Base-by-base conservation (phyloP, 2,797 vertebrate genomes). In the Hemitrygon akajei region DNA sequence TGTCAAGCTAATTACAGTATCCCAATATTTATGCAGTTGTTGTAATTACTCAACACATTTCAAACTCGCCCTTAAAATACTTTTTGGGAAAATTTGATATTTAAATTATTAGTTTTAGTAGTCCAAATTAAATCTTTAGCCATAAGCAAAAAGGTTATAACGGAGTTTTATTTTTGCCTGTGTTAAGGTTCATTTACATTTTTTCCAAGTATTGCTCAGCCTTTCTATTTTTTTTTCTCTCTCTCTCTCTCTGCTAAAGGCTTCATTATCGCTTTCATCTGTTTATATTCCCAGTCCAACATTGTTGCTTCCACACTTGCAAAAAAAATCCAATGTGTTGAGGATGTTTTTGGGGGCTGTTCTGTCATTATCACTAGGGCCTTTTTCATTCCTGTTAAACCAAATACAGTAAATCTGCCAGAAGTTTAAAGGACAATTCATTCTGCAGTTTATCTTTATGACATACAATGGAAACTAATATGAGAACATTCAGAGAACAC, bases 1-100 rank as follows among this genome's bases (percentile, higher is more conserved):
- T 95, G 94, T 86, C 76, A 94, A 89, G 22, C 37, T 94, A 60
- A 77, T 60, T 87, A 95, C 94, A 95, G 91, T 95, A 71, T 94
- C 10, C 25, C 47, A 40, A 93, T 30, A 18, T 75, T 92, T 92
- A 47, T 37, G 73, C 14, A 37, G 89, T 75, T 75, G 40, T 75
- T 73, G 2, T 69, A 22, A 92, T 75, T 75, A 92, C 25, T 87
- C 60, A 89, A 27, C 25, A 63, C 89, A 92, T 25, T 12, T 75
- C 40, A 1, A 75, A 76, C 56, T 76, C 14, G 76, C 40, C 47
- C 25, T 37, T 47, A 22, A 12, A 27, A 92, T 27, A 25, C 91
- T 75, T 73, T n/a, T 27, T 76, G 22, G 60, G 25, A 93, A 11
- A 56, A 75, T 30, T 56, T 40, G 30, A 25, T n/a, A 76, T 93